A percentile compares a stretch with the other conserved stretches of the same genome.
phyloP scores from a whole-genome alignment of 2,888 invertebrate species.

The Saturnia pavonia region DNA sequence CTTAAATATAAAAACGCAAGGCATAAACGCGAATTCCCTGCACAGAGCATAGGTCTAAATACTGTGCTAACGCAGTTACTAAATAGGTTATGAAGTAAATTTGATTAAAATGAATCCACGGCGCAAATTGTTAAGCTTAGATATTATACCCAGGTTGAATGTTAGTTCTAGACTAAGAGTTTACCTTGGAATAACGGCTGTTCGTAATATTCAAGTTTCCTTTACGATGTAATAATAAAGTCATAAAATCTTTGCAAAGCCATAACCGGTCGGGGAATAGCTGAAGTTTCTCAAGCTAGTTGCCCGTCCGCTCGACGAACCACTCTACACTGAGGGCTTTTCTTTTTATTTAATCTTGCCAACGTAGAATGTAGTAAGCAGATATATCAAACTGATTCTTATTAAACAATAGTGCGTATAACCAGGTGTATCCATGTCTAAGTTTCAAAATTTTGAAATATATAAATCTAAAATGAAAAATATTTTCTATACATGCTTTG shows the following conservation, averaged over 20 bases:
- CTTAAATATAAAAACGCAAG: too few relatives aligned
- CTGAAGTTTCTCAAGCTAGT: background rate
- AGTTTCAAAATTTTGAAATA: too few relatives aligned
- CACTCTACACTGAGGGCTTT: background rate
- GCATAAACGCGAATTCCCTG: too few relatives aligned
- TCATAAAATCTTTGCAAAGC: constrained; percentile 6
- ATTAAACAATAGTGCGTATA: background rate
- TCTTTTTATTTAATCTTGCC: background rate
- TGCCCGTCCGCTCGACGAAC: background rate
- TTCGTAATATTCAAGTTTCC: constrained; percentile 10
- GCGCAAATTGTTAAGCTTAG: background rate
- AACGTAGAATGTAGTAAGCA: background rate
- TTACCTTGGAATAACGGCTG: constrained; percentile 1
- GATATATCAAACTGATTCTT: too few relatives aligned
- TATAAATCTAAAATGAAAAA: too few relatives aligned
- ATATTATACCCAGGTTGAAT: constrained; percentile 2
- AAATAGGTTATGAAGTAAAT: background rate
- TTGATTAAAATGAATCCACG: background rate
- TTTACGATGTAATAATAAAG: constrained; percentile 13
- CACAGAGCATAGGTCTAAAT: background rate
- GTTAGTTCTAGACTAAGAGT: constrained; percentile 1
- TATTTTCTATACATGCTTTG: too few relatives aligned
- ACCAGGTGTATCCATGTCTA: too few relatives aligned
- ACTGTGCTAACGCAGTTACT: background rate
- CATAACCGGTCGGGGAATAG: background rate